Evolutionary conservation across 2,113 vertebrate species (phyloP), one percentile per base, ranked within the genome.

Genomic region (Myiopsitta monachus): DNA sequence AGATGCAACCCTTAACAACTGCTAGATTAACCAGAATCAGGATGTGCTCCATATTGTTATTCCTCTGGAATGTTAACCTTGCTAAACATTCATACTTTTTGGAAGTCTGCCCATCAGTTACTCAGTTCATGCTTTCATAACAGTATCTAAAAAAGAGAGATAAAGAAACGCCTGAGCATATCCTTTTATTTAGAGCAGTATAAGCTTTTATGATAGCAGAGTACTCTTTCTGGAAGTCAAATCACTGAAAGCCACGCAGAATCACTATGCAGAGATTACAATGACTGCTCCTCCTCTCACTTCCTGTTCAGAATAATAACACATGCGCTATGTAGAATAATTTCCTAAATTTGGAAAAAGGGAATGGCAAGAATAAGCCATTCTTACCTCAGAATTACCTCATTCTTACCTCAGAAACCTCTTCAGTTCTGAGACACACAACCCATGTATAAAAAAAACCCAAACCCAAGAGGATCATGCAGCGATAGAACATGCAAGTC

Each of bases 51-150:
- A 3, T 18, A 46, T 67, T 70, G 43, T 64, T 82, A 61, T 41
- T 73, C 27, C 57, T 87, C 61, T 78, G 66, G 83, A 95, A 91
- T 11, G 22, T 54, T 68, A 90, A 79, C 57, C 83, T 85, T 66
- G 44, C 28, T 67, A 68, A 91, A 30, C 43, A 52, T 61, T 88
- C 59, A 47, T 36, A 67, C 13, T 8, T 55, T 85, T 83, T 90
- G 74, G 83, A 90, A 92, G 84, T 51, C 52, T 91, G 85, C 73
- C 89, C 76, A 92, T 88, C 84, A 87, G 41, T 74, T 75, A 69
- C 33, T 18, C 41, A 68, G 14, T 11, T 87, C 30, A 26, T 23
- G 22, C n/a, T 83, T 94, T 87, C 39, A 3, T 57, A 80, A 72
- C 55, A 90, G 26, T 14, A 66, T 47, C 52, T 64, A 3, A 68